A percentile compares a stretch with the other conserved stretches of the same genome.
Conservation (phyloP, 2,113 vertebrate genomes). For the Lepisosteus oculatus region DNA sequence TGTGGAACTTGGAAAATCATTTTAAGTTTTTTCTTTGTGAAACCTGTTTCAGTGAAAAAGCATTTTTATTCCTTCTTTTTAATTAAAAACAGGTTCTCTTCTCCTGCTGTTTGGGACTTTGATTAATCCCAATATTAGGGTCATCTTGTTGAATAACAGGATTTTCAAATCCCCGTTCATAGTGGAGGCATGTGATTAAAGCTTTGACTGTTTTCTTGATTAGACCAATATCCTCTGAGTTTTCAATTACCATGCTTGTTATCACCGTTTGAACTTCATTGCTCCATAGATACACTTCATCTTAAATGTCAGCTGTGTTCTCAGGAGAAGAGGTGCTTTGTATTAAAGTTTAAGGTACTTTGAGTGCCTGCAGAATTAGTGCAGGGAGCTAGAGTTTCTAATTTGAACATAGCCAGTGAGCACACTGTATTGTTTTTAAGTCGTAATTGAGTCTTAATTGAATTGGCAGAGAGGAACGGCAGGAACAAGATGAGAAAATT, state of each 20-base stretch:
- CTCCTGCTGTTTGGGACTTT: conserved; percentile 46
- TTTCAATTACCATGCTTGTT: conserved; percentile 42
- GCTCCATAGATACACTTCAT: conserved; percentile 25
- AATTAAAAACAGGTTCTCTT: conserved; percentile 12
- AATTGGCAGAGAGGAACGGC: conserved; percentile 69
- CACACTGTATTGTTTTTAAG: conserved; percentile 54
- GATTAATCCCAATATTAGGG: conserved; percentile 66
- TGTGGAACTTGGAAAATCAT: not conserved
- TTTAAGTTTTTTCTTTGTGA: not conserved
- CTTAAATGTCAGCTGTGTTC: conserved; percentile 43
- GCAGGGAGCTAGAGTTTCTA: conserved; percentile 31
- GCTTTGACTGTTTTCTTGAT: conserved; percentile 56
- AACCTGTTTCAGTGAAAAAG: not conserved
- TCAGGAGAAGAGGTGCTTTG: conserved; percentile 37
- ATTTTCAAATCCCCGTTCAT: conserved; percentile 57
- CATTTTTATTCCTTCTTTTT: not conserved
- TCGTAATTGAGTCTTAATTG: conserved; percentile 81
- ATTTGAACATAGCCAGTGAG: not conserved
- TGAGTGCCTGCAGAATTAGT: conserved; percentile 60
- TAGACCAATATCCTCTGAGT: conserved; percentile 48
- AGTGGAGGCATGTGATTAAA: conserved; percentile 67
- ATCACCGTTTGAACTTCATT: conserved; percentile 36
- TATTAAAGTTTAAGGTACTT: conserved; percentile 53
- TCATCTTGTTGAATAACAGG: conserved; percentile 59
- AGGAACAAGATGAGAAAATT: conserved; percentile 51